Evolutionary conservation across 2,797 vertebrate genomes (phyloP).

Genomic region (Gambelia wislizenii): DNA sequence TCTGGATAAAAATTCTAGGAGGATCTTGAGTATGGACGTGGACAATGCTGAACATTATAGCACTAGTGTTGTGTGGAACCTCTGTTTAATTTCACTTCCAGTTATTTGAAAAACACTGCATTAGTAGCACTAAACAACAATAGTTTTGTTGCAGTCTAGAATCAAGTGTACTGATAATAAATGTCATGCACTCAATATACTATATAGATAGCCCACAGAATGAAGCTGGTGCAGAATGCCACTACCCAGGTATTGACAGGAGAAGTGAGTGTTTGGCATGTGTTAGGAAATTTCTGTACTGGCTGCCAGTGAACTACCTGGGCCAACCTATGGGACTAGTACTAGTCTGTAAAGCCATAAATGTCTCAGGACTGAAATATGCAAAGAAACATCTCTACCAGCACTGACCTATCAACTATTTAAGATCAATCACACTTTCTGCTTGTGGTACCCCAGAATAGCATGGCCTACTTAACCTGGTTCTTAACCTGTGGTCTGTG

Average conservation of each 20-base stretch:
- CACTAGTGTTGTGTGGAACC: neutral
- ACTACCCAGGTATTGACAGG: neutral
- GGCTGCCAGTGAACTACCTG: neutral
- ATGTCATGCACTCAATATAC: neutral
- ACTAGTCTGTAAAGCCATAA: neutral
- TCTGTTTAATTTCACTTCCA: neutral
- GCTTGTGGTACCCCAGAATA: no score
- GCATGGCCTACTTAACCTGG: neutral
- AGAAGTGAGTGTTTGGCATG: neutral
- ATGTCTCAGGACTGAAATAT: neutral
- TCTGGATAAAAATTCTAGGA: neutral
- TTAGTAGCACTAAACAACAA: neutral
- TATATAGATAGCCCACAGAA: neutral
- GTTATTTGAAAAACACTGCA: neutral
- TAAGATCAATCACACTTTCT: neutral
- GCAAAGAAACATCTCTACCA: neutral
- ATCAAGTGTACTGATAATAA: neutral
- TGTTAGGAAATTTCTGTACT: neutral
- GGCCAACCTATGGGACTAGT: neutral
- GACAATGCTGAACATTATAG: neutral
- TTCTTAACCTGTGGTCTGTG: no score
- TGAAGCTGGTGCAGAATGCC: neutral
- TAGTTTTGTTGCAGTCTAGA: neutral
- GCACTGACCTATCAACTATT: neutral
- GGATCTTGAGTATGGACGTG: neutral